Evolutionary conservation across 2,113 vertebrate species (phyloP).

Genomic region (Nothocercus nigrocapillus): DNA sequence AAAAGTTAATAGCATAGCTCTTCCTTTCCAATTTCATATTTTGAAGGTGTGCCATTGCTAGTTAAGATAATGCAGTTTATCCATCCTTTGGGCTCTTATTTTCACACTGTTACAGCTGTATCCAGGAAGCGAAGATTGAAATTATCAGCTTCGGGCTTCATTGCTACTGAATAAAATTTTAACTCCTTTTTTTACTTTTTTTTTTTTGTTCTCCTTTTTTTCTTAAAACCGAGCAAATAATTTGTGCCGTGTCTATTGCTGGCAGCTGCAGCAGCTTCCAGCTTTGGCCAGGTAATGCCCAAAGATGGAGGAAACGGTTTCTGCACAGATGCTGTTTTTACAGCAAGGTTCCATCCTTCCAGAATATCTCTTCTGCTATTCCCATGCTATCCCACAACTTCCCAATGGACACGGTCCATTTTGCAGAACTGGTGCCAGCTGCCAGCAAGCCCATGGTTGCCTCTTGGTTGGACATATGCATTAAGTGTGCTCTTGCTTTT

Average conservation of each 20-base stretch:
- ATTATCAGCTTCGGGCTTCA: slow-evolving; percentile 48
- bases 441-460: no score
- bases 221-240: neutral
- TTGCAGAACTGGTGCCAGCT: no score
- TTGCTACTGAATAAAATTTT: slow-evolving; percentile 46
- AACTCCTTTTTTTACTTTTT: neutral
- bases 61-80: slow-evolving; percentile 55
- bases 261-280: no score
- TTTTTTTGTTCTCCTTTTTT: neutral
- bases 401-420: no score
- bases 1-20: slow-evolving; percentile 13
- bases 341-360: no score
- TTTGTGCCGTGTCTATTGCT: neutral
- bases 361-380: no score
- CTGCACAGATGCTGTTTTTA: no score
- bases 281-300: no score
- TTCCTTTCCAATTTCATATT: slow-evolving; percentile 31
- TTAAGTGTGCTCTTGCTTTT: neutral
- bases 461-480: no score
- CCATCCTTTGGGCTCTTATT: slow-evolving; percentile 53
- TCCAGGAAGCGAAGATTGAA: neutral
- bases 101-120: slow-evolving; percentile 39
- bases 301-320: neutral
- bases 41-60: slow-evolving; percentile 34
- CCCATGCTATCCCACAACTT: no score